Evolutionary conservation across 2,888 invertebrate species (phyloP), one percentile per base, ranked within the genome.

Genomic region (Thalpophila matura): DNA sequence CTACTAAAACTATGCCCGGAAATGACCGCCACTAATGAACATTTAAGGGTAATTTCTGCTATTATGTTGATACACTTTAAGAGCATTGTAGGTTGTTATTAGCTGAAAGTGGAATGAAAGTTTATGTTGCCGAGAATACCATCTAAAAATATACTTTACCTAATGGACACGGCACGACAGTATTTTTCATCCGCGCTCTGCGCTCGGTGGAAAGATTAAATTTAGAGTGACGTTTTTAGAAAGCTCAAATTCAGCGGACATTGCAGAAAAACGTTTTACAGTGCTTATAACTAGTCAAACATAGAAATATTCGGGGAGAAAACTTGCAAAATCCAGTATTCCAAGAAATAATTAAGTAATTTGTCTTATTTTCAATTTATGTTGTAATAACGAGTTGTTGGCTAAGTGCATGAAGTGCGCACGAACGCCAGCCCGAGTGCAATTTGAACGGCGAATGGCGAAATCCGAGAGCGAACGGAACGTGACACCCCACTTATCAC

Each of bases 401-500:
- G 68, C 70, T 80, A 76, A 83, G 82, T 86, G 87, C 85, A 86
- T 82, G 75, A 79, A 86, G 83, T 83, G 85, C 79, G 80, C 87
- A 85, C 81, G 84, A 81, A 82, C 83, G 82, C 82, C 84, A 81
- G 80, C 77, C 81, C 76, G 78, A 88, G 86, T 89, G 91, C 92
- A 91, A 91, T 90, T 89, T 87, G 86, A 90, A 83, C 88, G 83
- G 88, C 86, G 88, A 89, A 84, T 90, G 91, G 92, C 90, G 91
- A 92, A 93, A 93, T 90, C 88, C 79, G 87, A 91, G 90, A 91
- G 86, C 87, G 90, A 89, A 89, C 89, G 88, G 86, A 91, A 92
- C 93, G 91, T 90, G 93, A 93, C 90, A 91, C 90, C 88, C 89
- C 91, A 93, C 90, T 92, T 93, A 92, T 89, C 89, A 90, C 85